A percentile compares a stretch with the other conserved stretches of the same genome.
Conservation (phyloP, 2,113 vertebrate genomes). For the Galemys pyrenaicus region DNA sequence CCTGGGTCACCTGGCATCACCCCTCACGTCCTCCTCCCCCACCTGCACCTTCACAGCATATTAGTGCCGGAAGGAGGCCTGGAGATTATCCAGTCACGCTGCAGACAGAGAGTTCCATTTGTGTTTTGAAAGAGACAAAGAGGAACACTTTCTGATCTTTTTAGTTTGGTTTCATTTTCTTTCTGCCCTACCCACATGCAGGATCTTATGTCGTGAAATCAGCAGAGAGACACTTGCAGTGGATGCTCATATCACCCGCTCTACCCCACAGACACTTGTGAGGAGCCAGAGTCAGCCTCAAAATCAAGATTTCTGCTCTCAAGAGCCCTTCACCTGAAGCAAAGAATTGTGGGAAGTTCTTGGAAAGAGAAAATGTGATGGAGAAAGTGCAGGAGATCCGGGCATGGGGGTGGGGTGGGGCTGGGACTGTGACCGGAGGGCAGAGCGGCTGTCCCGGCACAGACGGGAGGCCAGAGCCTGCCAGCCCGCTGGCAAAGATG, state of each 20-base stretch:
- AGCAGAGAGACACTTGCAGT: not conserved
- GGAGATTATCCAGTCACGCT: not conserved
- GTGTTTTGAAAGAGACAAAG: not conserved
- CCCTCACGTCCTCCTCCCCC: not conserved
- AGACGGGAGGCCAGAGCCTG: too few relatives aligned
- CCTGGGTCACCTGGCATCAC: not conserved
- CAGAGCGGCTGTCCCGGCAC: not conserved
- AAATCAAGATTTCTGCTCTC: not conserved
- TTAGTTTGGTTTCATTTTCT: not conserved
- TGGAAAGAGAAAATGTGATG: not conserved
- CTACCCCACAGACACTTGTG: not conserved
- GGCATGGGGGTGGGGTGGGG: not conserved
- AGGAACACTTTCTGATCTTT: not conserved
- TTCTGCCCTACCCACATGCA: not conserved
- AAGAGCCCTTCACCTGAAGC: not conserved
- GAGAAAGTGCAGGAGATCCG: not conserved
- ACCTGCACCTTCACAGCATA: accelerated
- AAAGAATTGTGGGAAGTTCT: not conserved
- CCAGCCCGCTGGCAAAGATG: too few relatives aligned
- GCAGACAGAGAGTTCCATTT: not conserved
- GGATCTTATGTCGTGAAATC: not conserved
- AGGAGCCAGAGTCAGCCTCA: not conserved
- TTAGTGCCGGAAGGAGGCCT: not conserved
- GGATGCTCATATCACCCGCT: too few relatives aligned
- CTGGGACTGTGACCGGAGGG: accelerated